Base-by-base conservation (phyloP, 2,113 vertebrate species). In the Tragelaphus buxtoni region DNA sequence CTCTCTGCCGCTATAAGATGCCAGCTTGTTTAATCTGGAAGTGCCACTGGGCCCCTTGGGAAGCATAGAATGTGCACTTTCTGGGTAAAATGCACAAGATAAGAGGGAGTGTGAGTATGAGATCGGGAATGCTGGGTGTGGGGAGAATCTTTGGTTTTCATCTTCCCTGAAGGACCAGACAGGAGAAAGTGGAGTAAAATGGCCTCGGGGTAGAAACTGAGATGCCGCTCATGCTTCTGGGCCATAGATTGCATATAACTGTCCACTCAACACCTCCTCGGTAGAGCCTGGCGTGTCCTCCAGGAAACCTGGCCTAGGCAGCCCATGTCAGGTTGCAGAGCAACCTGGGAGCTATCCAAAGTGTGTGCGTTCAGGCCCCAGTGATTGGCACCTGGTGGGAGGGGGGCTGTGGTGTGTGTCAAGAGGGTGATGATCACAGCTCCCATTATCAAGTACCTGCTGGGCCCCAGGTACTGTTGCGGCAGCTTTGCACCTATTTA, bases 71-170 rank as follows among this genome's bases (percentile, higher is more conserved):
- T 7, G 0, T 17, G 7, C 8, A 56, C 6, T 49, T 94, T 45
- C 20, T 32, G 65, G 47, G 56, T 65, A 20, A 92, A 95, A 58
- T n/a, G 53, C 22, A 7, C 63, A 42, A 69, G 60, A 74, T 30
- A 42, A 69, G 60, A 74, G 30, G 72, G 60, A 56, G 20, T 12
- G 2, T 17, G 86, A 10, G 9, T 9, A 2, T 35, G 47, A 14
- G 32, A 49, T 28, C 0, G 0, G 39, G 42, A 60, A 24, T 11
- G 9, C 47, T 47, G 28, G n/a, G 1, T 16, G 0, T n/a, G 7
- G 10, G 47, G 22, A n/a, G 20, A 49, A 81, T 32, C 26, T 89
- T 88, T 55, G 22, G 13, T 89, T 51, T 86, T 81, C 17, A 12
- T 61, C 47, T 83, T 84, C 69, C 4, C 17, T 6, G 11, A 84